Evolutionary conservation across 2,888 invertebrate species (phyloP), one percentile per base, ranked within the genome.

Genomic region (Ennomos quercinarius): DNA sequence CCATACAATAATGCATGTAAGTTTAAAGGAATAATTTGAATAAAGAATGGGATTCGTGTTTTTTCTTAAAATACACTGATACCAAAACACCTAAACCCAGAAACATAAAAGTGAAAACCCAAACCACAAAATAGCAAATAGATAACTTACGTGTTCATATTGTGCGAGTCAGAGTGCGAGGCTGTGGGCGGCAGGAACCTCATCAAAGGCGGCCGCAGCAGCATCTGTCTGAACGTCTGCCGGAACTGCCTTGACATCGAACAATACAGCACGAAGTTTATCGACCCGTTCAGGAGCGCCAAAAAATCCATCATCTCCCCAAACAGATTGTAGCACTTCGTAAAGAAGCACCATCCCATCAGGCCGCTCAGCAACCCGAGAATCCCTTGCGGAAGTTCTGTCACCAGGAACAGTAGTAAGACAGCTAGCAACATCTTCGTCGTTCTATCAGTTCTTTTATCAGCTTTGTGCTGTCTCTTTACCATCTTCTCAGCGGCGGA

Each of bases 171-270:
- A 8, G 95, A 94, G 71, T 94, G 93, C 2, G 94, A 93, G 0
- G 91, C 92, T 0, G 93, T 85, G 0, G 94, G 91, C 0, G 94
- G 93, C 61, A 93, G 84, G 89, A 95, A 95, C 57, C 94, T 93
- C 12, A 93, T 92, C 62, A 95, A 83, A 36, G 94, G 93, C 58
- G 93, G 93, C n/a, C 95, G 95, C 64, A 94, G 93, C 77, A 97
- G 95, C 73, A 97, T 86, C 76, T 95, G 94, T 10, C 95, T 93
- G 80, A 96, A 97, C 1, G 96, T 96, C 70, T 94, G 95, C 11
- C 99, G 94, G 84, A 99, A 99, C 93, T 98, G 98, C 64, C 97
- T 94, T 63, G 98, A 98, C 98, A 99, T 98, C 52, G 97, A 94
- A 78, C 98, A 98, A 83, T 98, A 99, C 43, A 99, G 93, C 54